Conservation (phyloP, 2,797 vertebrate genomes). For the Phoeniculus purpureus region DNA sequence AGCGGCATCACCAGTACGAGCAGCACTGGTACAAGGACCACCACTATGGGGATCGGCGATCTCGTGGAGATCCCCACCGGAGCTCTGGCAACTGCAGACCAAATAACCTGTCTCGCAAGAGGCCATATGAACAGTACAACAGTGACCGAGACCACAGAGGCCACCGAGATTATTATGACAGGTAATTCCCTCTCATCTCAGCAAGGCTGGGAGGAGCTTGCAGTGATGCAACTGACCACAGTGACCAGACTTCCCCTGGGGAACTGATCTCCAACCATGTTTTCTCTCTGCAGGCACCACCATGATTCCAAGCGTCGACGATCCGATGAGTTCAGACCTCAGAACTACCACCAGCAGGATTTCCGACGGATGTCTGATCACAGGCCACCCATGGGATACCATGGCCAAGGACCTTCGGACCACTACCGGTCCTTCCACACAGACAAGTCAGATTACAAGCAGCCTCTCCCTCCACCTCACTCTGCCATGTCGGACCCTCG, state of each 20-base stretch:
- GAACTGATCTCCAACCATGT: background rate
- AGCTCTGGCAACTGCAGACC: conserved; percentile 90
- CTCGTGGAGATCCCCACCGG: conserved; percentile 88
- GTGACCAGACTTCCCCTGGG: background rate
- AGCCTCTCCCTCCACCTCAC: conserved; percentile 79
- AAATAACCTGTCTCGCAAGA: conserved; percentile 89
- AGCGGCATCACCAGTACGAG: conserved; percentile 93
- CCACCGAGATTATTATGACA: conserved; percentile 94
- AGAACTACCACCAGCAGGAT: conserved; percentile 91
- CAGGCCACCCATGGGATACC: conserved; percentile 82
- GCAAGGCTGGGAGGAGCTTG: background rate
- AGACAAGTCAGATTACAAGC: conserved; percentile 88
- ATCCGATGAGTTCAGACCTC: conserved; percentile 88
- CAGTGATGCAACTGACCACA: accelerated
- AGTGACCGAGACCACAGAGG: conserved; percentile 93
- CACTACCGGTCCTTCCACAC: conserved; percentile 92
- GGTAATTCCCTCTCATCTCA: conserved; percentile 70
- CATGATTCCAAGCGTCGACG: conserved; percentile 91
- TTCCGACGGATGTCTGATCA: conserved; percentile 93
- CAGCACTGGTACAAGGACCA: conserved; percentile 94
- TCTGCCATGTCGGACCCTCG: conserved; percentile 87
- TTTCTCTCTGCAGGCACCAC: conserved; percentile 82
- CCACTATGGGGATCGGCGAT: conserved; percentile 89
- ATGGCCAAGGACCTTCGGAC: conserved; percentile 86
- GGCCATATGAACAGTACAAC: conserved; percentile 92